Evolutionary conservation across 2,888 invertebrate species (phyloP).

Genomic region (Siphonodentalium dalli): DNA sequence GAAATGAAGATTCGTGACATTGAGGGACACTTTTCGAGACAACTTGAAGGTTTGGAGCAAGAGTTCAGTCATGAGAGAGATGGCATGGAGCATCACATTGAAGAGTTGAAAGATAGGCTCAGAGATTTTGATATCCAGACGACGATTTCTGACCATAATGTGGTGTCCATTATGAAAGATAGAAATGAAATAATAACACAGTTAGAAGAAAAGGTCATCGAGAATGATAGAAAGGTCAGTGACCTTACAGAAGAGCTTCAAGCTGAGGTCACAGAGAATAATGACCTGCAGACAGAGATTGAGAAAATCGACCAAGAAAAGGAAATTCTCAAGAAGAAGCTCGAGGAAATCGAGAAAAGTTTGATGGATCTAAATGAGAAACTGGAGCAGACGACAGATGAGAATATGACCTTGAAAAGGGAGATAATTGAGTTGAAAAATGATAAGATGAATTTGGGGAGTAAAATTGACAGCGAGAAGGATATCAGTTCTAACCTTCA

Average conservation of each 20-base stretch:
- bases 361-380: constrained; percentile 36
- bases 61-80: constrained; percentile 59
- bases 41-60: constrained; percentile 49
- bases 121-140: constrained; percentile 79
- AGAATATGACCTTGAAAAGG: constrained; percentile 41
- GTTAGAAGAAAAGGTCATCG: constrained; percentile 77
- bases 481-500: constrained; percentile 27
- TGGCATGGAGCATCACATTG: constrained; percentile 68
- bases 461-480: constrained; percentile 36
- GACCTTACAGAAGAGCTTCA: constrained; percentile 56
- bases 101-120: constrained; percentile 78
- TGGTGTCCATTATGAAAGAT: constrained; percentile 77
- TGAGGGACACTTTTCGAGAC: constrained; percentile 45
- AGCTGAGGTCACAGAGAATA: constrained; percentile 45
- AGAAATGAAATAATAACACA: constrained; percentile 87
- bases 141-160: constrained; percentile 48
- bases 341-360: constrained; percentile 42
- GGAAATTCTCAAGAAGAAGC: constrained; percentile 38
- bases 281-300: constrained; percentile 38
- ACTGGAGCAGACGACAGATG: constrained; percentile 43
- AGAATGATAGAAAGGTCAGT: constrained; percentile 54
- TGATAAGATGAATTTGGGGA: constrained; percentile 43
- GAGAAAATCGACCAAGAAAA: constrained; percentile 47
- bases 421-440: constrained; percentile 46
- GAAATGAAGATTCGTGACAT: constrained; percentile 43